Conservation (phyloP, 2,888 invertebrate genomes). For the Ornithoptera alexandrae region DNA sequence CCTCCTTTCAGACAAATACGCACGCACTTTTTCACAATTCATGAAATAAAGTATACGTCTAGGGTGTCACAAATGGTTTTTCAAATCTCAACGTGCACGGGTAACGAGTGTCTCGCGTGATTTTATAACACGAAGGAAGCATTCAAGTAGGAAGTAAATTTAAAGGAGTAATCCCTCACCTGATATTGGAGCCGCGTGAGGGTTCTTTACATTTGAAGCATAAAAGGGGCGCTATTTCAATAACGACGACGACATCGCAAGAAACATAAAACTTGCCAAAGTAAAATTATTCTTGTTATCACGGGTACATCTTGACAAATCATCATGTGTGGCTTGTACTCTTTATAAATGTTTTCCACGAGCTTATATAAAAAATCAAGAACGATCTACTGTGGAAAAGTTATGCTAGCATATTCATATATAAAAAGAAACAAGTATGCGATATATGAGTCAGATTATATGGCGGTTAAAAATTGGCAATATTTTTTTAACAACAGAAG, state of each 20-base stretch:
- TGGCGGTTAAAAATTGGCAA: no score
- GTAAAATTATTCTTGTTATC: no score
- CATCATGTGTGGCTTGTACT: no score
- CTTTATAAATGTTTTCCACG: no score
- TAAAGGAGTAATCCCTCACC: conserved; percentile 8
- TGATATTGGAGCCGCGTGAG: conserved; percentile 3
- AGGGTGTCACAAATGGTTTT: background rate
- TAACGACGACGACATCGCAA: conserved; percentile 8
- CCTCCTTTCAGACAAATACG: conserved; percentile 6
- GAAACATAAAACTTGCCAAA: no score
- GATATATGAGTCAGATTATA: no score
- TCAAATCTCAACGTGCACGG: background rate
- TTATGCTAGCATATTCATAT: no score
- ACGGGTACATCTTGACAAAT: no score
- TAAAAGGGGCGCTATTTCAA: conserved; percentile 31
- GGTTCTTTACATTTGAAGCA: conserved; percentile 4
- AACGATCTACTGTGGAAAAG: no score
- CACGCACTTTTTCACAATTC: conserved; percentile 5
- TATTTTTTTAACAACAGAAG: no score
- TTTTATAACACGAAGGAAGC: conserved; percentile 1
- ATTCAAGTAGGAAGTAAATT: conserved; percentile 5
- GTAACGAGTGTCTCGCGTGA: background rate
- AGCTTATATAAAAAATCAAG: no score
- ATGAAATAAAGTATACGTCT: conserved; percentile 1
- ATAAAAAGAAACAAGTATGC: no score